Base-by-base conservation (phyloP, 2,113 vertebrate species). In the Phyllostomus discolor region DNA sequence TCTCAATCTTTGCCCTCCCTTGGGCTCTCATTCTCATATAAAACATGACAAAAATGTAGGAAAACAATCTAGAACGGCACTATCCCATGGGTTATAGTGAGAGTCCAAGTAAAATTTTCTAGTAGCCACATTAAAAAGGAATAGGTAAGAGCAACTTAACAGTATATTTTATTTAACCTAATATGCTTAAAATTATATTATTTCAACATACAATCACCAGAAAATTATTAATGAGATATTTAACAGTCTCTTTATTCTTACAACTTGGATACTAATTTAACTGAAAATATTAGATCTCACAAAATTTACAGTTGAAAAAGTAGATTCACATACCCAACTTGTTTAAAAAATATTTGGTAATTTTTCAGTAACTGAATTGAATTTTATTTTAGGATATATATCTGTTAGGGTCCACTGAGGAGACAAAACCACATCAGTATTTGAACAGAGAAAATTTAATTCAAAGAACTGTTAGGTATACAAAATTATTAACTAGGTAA, bases 21-120 rank as follows among this genome's bases (percentile, higher is more conserved):
- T 62, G 70, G 75, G 67, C 43, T 79, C 64, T 84, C 64, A 84
- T 80, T 41, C 35, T 88, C 48, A 17, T 78, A 48, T 24, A 91
- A 91, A 88, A 59, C 12, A 90, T 83, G 43, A 91, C 75, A 67
- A 93, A 95, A 88, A 79, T 85, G 82, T 76, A 84, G 20, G 59
- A 62, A 16, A 86, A 88, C 79, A 93, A 72, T 59, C 35, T 75
- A 46, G 10, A 94, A 85, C 3, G 57, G 20, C 17, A 81, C 16
- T 81, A 38, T 92, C n/a, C 35, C 52, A 35, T 16, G 73, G 69
- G 46, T 88, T 93, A 69, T 38, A 59, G 70, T 62, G 5, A 14
- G 14, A 94, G 12, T 4, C 69, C 73, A 92, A 90, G 92, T 87
- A 62, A 81, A 69, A 67, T 69, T 38, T 83, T 69, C 48, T 41